phyloP scores from a whole-genome alignment of 53 echinoderm and acorn worm species.

The Holothuria scabra region DNA sequence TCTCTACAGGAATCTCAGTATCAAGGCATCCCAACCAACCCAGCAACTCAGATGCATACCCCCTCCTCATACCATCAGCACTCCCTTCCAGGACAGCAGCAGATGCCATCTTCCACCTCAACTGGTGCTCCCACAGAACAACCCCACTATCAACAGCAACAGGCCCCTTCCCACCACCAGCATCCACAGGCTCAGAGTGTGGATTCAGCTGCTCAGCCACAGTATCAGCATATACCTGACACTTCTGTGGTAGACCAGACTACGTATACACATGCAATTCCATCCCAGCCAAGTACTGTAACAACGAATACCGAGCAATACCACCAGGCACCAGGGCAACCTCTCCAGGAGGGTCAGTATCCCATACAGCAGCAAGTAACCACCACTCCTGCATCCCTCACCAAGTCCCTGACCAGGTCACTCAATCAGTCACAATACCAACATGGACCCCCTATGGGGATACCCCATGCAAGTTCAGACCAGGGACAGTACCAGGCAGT shows the following conservation, averaged over 20 bases:
- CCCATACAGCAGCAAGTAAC: slow-evolving; percentile 11
- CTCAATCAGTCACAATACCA: slow-evolving; percentile 25
- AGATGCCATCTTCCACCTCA: slow-evolving; percentile 36
- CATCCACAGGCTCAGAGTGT: slow-evolving; percentile 35
- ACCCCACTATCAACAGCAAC: slow-evolving; percentile 8
- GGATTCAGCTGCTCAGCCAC: slow-evolving; percentile 5
- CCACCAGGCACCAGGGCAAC: slow-evolving; percentile 26
- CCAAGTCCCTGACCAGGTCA: slow-evolving; percentile 8
- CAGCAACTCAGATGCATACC: slow-evolving; percentile 42
- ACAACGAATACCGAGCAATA: slow-evolving; percentile 16
- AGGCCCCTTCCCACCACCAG: slow-evolving; percentile 33
- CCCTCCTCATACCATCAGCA: slow-evolving; percentile 39
- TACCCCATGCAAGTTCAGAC: slow-evolving; percentile 36
- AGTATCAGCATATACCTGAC: slow-evolving; percentile 29
- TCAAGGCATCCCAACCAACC: slow-evolving; percentile 34
- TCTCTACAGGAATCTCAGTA: slow-evolving; percentile 28
- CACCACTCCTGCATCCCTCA: not conserved
- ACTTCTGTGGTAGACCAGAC: slow-evolving; percentile 20
- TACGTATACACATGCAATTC: slow-evolving; percentile 12
- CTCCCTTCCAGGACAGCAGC: slow-evolving; percentile 35
- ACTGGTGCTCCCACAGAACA: slow-evolving; percentile 46
- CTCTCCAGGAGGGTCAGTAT: slow-evolving; percentile 10
- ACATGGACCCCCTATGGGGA: slow-evolving; percentile 21
- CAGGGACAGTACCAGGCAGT: slow-evolving; percentile 43
- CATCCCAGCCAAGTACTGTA: slow-evolving; percentile 38